Base-by-base conservation (phyloP, 2,888 invertebrate species). In the Nycteola revayana region DNA sequence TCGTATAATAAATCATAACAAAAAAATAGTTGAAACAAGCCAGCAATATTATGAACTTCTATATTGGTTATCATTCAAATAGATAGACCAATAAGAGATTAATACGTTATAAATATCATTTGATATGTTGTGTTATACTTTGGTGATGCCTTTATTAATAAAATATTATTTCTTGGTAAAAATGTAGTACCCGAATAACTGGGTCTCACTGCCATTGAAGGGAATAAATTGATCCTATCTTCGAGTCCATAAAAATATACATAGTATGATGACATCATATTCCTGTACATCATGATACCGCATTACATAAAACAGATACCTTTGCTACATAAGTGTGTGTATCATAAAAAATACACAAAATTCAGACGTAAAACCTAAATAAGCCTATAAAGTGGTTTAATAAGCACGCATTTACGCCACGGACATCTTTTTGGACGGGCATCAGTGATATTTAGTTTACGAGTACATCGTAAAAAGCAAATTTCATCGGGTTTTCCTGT, bases 381-480 rank as follows among this genome's bases (percentile, higher is more conserved):
- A 71, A 67, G 66, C 65, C 56, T 68, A 74, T 79, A 77, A 61
- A 72, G 63, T 46, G 67, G 63, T 71, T 71, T 75, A 77, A 74
- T 75, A 75, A 75, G 72, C 64, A 57, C 60, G 55, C 66, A 60
- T 66, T 74, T 70, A 63, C 58, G 59, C 43, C 36, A 53, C 42
- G 60, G 66, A 68, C 70, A 73, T 73, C 67, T 69, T 69, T 66
- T 55, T 57, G 52, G 51, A 49, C 46, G 56, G 55, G 14, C 69
- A 69, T 69, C 69, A 74, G 64, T 69, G 66, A 73, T 75, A 74
- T 74, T 75, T 72, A 66, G 67, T 78, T 78, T 77, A 79, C 69
- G 73, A 71, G 60, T 26, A 34, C 42, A 50, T 66, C 75, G 73
- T 80, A 77, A 77, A 76, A 57, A 51, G 46, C 44, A 50, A 60